Evolutionary conservation across 2,797 vertebrate genomes (phyloP), one percentile per base, ranked within the genome.

Genomic region (Pampus argenteus): DNA sequence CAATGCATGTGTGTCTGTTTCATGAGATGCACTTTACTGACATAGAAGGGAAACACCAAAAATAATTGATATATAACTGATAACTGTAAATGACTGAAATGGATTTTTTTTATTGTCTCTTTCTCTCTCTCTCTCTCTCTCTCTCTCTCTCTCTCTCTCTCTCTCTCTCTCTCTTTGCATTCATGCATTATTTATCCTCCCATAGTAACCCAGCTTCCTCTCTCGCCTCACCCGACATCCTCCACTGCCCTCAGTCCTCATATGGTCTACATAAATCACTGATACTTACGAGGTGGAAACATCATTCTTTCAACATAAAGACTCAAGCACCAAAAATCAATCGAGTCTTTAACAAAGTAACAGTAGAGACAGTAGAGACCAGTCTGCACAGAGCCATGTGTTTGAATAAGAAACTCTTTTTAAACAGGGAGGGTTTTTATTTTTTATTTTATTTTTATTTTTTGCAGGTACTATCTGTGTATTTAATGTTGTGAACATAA

Each of bases 101-200:
- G 5, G 40, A 44, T 44, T 18, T 18, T 44, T 44, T 34, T 10
- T 34, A 3, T 34, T 34, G 31, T 64, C 31, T 34, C 52, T 59
- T 38, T 66, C 64, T 74, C n/a, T 74, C 44, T 68, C 69, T 55
- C 49, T 50, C 31, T 28, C 28, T 3, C 4, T 52, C 25, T 55
- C 14, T 34, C 34, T 38, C 57, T 31, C 15, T 28, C 57, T 34
- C 55, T 28, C 31, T 31, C 66, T 48, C 51, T 65, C 51, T 56
- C 31, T 20, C 52, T 59, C 47, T 66, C 64, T 74, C 28, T 74
- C 45, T 68, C 76, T 56, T 52, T 51, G 34, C 45, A 25, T 45
- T 69, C 23, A 49, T 70, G 40, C 51, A 76, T 76, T 57, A 63
- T 76, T 76, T 51, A 76, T 58, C 34, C 34, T 9, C 9, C 52